Conservation (phyloP, 2,888 invertebrate genomes). For the Orthosia gothica region DNA sequence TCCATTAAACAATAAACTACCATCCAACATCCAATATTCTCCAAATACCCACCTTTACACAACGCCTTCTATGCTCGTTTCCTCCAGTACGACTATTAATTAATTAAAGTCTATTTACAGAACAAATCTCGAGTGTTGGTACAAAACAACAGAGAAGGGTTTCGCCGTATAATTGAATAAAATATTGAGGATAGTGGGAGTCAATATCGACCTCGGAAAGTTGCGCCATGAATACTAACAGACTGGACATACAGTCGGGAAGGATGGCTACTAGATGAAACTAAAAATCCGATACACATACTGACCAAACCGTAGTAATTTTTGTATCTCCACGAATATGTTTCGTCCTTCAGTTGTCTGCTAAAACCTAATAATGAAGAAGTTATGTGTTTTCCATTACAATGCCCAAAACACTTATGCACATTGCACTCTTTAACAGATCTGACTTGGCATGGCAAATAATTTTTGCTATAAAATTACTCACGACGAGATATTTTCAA, state of each 20-base stretch:
- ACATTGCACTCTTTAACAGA: not conserved
- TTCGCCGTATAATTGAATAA: slow-evolving; percentile 87
- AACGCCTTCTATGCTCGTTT: slow-evolving; percentile 1
- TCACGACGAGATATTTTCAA: not conserved
- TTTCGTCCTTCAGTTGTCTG: no score
- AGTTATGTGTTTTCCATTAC: no score
- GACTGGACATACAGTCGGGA: slow-evolving; percentile 36
- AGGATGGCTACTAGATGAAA: not conserved
- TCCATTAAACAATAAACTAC: slow-evolving; percentile 6
- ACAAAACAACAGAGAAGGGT: slow-evolving; percentile 71
- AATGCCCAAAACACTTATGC: no score
- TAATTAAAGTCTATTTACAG: slow-evolving; percentile 57
- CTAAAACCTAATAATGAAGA: no score
- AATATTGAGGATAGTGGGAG: slow-evolving; percentile 79
- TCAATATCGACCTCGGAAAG: slow-evolving; percentile 68
- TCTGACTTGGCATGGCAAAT: not conserved
- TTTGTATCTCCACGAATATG: not conserved
- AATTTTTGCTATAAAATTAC: not conserved
- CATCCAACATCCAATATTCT: slow-evolving; percentile 6
- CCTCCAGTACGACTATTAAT: slow-evolving; percentile 35
- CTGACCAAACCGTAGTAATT: not conserved
- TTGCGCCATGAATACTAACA: slow-evolving; percentile 66
- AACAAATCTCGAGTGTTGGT: slow-evolving; percentile 48
- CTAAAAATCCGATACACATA: not conserved
- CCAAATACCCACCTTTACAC: slow-evolving; percentile 18